phyloP scores from a whole-genome alignment of 1,140 invertebrate genomes.

The Eriocheir sinensis region DNA sequence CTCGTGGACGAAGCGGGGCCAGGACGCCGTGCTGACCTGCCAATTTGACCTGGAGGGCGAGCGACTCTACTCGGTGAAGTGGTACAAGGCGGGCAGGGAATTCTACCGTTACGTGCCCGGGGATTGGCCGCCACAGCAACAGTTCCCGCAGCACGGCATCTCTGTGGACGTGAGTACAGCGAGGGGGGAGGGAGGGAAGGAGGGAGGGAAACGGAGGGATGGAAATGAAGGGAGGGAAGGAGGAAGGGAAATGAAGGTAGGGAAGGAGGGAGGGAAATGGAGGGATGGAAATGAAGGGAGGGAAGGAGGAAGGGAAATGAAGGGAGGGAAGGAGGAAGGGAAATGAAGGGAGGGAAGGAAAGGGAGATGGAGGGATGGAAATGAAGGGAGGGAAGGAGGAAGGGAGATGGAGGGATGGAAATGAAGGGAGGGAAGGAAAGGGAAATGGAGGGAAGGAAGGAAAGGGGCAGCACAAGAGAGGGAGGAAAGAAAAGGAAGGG shows the following conservation, averaged over 20 bases:
- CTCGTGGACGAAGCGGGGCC: slow-evolving; percentile 71
- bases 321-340: background rate
- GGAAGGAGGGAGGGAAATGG: background rate
- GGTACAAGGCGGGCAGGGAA: slow-evolving; percentile 82
- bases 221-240: background rate
- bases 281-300: background rate
- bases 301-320: background rate
- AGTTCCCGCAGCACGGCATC: slow-evolving; percentile 87
- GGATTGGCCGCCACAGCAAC: slow-evolving; percentile 87
- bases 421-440: background rate
- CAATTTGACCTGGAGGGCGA: slow-evolving; percentile 82
- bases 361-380: background rate
- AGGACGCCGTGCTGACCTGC: slow-evolving; percentile 80
- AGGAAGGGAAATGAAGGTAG: background rate
- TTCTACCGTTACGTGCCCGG: slow-evolving; percentile 87
- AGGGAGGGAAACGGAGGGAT: background rate
- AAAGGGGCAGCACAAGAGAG: background rate
- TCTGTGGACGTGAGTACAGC: slow-evolving; percentile 90
- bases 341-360: background rate
- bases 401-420: background rate
- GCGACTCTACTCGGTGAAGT: slow-evolving; percentile 82
- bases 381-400: background rate
- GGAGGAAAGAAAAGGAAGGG: background rate
- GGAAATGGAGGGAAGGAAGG: background rate
- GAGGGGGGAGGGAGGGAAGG: background rate